Base-by-base conservation (phyloP, 2,113 vertebrate genomes). In the Ictalurus furcatus region DNA sequence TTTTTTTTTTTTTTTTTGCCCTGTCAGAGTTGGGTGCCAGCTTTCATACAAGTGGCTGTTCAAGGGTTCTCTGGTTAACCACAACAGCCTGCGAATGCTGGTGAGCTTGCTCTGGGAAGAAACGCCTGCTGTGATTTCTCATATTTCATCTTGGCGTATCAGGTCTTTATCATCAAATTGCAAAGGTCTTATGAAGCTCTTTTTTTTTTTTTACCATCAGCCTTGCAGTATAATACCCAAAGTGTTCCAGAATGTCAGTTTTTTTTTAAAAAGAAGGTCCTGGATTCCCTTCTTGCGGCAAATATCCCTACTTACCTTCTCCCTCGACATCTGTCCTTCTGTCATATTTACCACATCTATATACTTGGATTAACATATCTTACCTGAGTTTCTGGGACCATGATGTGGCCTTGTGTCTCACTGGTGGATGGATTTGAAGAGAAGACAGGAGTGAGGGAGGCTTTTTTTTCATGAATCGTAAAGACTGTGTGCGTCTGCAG, bases 401-500 rank as follows among this genome's bases (percentile, higher is more conserved):
- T 85, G 59, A 90, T 90, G 40, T 83, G 86, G 54, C 48, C 79
- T 88, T 16, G 71, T 61, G 65, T 44, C 25, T 1, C 61, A 85
- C 86, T 90, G 78, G 82, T 83, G 58, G 74, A 73, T 30, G 86
- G 67, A 54, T 61, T n/a, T 4, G 40, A 84, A 74, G 59, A 69
- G 89, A 59, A 58, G 56, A 12, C 16, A 40, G 28, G 58, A 52
- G 21, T 76, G 69, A 84, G 12, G 8, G 40, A 83, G 25, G 78
- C 61, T 59, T 89, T 84, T 85, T 52, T 52, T 52, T 9, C 30
- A 67, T 34, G n/a, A 81, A 56, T 80, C 76, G 89, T 86, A 23
- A 90, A 92, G 90, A 91, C 93, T 92, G 92, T 94, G 92, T 58
- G 54, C 93, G 94, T 95, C 94, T 95, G 94, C 93, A 93, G 94